Evolutionary conservation across 1,140 invertebrate species (phyloP).

Genomic region (Hyphantria cunea): DNA sequence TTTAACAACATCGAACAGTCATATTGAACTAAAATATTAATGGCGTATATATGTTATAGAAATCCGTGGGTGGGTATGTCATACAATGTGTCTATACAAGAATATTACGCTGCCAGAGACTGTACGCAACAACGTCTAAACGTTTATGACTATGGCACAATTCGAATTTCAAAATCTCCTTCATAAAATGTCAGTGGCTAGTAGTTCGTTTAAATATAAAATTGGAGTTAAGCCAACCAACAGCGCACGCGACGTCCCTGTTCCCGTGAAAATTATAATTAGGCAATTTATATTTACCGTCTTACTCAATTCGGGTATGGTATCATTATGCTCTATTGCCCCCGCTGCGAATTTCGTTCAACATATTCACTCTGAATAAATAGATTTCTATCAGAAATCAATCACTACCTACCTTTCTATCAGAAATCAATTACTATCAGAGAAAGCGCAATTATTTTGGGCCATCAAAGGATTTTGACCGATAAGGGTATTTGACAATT

Average conservation of each 20-base stretch:
- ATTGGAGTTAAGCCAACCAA: conserved; percentile 58
- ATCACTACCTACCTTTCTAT: no score
- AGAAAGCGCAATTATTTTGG: background rate
- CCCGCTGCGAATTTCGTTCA: background rate
- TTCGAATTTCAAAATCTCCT: conserved; percentile 50
- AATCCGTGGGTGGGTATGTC: no score
- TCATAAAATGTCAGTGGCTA: conserved; percentile 65
- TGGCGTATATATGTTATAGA: no score
- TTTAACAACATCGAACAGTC: no score
- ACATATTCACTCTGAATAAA: conserved; percentile 8
- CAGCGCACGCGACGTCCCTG: conserved; percentile 48
- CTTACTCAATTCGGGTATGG: conserved; percentile 48
- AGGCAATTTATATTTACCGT: conserved; percentile 63
- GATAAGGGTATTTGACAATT: no score
- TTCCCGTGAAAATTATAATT: conserved; percentile 70
- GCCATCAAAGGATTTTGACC: background rate
- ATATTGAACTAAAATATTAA: no score
- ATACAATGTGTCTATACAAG: no score
- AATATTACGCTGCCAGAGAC: no score
- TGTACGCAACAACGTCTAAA: background rate
- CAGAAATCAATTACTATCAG: background rate
- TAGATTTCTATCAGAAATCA: background rate
- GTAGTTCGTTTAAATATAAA: conserved; percentile 66
- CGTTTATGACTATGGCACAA: conserved; percentile 31
- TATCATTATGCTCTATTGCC: conserved; percentile 32